phyloP scores from a whole-genome alignment of 2,888 invertebrate genomes.

The Hirtodrosophila duncani region DNA sequence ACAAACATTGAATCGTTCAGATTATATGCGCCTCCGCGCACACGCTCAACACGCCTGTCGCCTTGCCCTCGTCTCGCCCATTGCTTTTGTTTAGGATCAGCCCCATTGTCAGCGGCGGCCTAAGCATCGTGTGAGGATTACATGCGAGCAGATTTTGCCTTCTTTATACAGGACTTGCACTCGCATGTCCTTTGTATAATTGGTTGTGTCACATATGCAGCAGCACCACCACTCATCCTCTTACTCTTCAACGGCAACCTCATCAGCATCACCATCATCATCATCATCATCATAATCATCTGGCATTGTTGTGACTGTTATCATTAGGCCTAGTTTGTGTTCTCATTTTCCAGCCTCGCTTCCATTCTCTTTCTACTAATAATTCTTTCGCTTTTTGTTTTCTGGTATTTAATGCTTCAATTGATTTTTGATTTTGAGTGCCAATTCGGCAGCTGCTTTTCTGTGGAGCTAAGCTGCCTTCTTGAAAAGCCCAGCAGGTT shows the following conservation, averaged over 20 bases:
- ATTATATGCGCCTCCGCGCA: conserved; percentile 61
- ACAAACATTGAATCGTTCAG: conserved; percentile 52
- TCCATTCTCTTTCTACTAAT: conserved; percentile 13
- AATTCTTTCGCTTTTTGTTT: conserved; percentile 44
- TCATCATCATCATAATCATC: conserved; percentile 4
- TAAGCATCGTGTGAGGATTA: conserved; percentile 69
- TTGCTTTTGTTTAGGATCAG: conserved; percentile 21
- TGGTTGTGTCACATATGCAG: conserved; percentile 66
- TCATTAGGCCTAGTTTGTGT: too few species aligned
- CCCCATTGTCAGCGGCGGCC: conserved; percentile 55
- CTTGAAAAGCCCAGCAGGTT: conserved; percentile 59
- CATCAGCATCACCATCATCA: conserved; percentile 7
- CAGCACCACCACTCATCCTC: too few species aligned
- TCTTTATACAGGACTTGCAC: conserved; percentile 36
- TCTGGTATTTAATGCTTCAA: conserved; percentile 68
- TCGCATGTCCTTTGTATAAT: conserved; percentile 65
- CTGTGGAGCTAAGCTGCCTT: too few species aligned
- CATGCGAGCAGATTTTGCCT: conserved; percentile 30
- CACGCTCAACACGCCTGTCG: conserved; percentile 42
- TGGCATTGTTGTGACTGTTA: conserved; percentile 47
- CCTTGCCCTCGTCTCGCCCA: conserved; percentile 17
- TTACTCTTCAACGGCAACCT: conserved; percentile 2
- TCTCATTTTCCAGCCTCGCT: too few species aligned
- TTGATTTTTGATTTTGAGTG: conserved; percentile 65
- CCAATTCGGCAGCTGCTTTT: conserved; percentile 17